Base-by-base conservation (phyloP, 2,113 vertebrate genomes). In the Scalopus aquaticus region DNA sequence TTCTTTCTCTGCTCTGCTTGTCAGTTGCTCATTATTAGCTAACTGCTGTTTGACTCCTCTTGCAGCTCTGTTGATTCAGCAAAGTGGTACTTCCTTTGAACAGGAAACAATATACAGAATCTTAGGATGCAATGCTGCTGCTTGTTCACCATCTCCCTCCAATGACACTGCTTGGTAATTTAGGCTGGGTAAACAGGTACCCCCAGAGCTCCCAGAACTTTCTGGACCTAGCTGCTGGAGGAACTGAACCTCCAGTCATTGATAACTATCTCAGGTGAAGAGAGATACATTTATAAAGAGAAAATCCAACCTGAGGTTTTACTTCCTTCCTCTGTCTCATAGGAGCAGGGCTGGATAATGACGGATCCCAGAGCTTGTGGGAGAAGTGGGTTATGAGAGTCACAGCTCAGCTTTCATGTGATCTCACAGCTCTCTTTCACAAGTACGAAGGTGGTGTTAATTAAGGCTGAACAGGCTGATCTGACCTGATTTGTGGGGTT, bases 321-420 rank as follows among this genome's bases (percentile, higher is more conserved):
- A 51, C 60, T 30, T 62, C 20, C 56, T 78, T n/a, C 16, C 74
- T 37, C 58, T 24, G 54, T 39, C 54, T 46, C 17, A 11, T 1
- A 46, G 82, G 39, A 82, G 81, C 39, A 51, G 32, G 64, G 28
- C 37, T 39, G 26, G 90, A 56, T 91, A 35, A 32, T 78, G 42
- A 19, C 51, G 77, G 65, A 24, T 62, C 90, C 81, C 88, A 67
- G 62, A 88, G 81, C 56, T 49, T 51, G n/a, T 83, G 51, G 58
- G 39, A n/a, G 32, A 60, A 54, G 17, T n/a, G 16, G 22, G 35
- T 51, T 20, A 35, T 11, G 73, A 81, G 91, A 88, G 69, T 82
- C 64, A 64, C 86, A 93, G 84, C 74, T 95, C 44, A 20, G n/a
- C 76, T 84, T 93, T 72, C 91, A 28, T 91, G 94, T 96, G 97